These are phyloP conservation scores for Anthophora plumipes DNA, from an alignment of 2,888 invertebrate genomes.

Conservation along the genomic window DNA sequence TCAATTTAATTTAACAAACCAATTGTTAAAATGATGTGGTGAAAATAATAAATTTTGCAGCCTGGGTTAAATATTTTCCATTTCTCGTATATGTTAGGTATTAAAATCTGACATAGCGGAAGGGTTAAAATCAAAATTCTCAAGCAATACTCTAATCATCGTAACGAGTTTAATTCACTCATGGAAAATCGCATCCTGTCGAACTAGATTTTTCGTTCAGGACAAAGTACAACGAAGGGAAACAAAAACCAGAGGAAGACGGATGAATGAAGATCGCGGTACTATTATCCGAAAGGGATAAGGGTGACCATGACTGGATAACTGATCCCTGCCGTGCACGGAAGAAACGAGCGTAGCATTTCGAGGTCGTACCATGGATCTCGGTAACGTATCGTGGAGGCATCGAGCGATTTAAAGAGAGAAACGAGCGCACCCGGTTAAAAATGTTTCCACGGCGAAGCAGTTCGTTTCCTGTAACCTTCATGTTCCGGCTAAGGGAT, in stretches of 20 bases:
- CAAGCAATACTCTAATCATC: not conserved
- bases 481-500: conserved; percentile 12
- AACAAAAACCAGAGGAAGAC: conserved; percentile 35
- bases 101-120: no score
- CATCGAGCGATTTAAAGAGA: conserved; percentile 75
- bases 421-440: conserved; percentile 71
- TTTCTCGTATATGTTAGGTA: no score
- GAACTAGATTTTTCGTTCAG: no score
- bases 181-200: not conserved
- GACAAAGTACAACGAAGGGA: not conserved
- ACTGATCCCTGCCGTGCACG: conserved; percentile 50
- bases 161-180: no score
- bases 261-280: conserved; percentile 57
- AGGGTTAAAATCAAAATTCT: no score
- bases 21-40: no score
- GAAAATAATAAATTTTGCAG: no score
- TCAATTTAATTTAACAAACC: no score
- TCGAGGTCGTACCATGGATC: conserved; percentile 51
- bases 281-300: conserved; percentile 67
- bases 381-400: conserved; percentile 71
- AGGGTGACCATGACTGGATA: conserved; percentile 56
- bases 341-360: conserved; percentile 54
- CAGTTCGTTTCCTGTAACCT: conserved; percentile 68
- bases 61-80: no score
- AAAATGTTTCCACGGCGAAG: conserved; percentile 74